phyloP scores from a whole-genome alignment of 2,888 invertebrate genomes.

The Scaptomyza polygonia region DNA sequence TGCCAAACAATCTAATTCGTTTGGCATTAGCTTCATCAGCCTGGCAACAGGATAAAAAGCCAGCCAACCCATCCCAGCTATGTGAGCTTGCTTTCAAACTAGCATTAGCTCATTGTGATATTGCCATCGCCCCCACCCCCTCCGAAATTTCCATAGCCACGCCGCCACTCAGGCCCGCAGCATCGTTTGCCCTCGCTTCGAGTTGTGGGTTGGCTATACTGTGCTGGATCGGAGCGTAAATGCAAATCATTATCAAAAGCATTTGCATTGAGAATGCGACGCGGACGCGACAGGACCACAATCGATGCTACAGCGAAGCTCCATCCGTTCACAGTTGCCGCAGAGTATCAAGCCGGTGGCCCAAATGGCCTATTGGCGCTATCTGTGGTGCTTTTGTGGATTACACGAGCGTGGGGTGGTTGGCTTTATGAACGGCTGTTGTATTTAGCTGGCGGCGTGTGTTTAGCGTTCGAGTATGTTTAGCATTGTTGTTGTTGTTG shows the following conservation, averaged over 20 bases:
- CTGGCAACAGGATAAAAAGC: constrained; percentile 14
- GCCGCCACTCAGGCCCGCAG: neutral
- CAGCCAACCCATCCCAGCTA: neutral
- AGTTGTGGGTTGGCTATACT: constrained; percentile 13
- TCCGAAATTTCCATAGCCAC: too few species aligned
- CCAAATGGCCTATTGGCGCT: constrained; percentile 50
- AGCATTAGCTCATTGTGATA: constrained; percentile 16
- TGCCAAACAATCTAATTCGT: constrained; percentile 58
- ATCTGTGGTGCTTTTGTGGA: constrained; percentile 42
- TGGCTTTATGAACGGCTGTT: neutral
- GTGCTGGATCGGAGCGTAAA: constrained; percentile 46
- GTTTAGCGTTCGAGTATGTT: constrained; percentile 9
- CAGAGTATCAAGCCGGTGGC: constrained; percentile 24
- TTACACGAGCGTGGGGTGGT: constrained; percentile 11
- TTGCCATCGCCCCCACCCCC: neutral
- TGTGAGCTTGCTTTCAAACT: constrained; percentile 33
- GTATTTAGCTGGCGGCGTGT: neutral
- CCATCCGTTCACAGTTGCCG: constrained; percentile 22
- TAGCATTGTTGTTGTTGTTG: constrained; percentile 20
- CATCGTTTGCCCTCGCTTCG: neutral
- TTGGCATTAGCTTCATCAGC: constrained; percentile 60
- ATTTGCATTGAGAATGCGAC: constrained; percentile 58
- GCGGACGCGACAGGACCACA: constrained; percentile 18
- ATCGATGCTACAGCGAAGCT: constrained; percentile 17
- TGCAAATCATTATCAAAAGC: constrained; percentile 74